phyloP scores from a whole-genome alignment of 2,888 invertebrate species.

The Argyra leucocephala region DNA sequence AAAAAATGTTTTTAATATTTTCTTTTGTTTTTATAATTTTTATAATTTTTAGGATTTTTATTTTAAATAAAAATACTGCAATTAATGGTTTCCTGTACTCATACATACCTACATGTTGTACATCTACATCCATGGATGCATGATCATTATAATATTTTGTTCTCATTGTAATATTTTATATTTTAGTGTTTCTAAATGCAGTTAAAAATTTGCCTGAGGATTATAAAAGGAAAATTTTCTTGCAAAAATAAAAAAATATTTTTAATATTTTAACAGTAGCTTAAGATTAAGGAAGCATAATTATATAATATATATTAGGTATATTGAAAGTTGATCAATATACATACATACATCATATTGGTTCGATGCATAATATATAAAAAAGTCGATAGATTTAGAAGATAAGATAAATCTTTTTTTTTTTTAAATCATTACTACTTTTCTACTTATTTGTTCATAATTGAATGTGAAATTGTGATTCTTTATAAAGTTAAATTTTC shows the following conservation, averaged over 20 bases:
- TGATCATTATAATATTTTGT: neutral
- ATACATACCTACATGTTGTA: neutral
- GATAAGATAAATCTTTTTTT: neutral
- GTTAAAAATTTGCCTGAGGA: neutral
- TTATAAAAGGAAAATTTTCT: neutral
- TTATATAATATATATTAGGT: neutral
- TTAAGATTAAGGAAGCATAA: conserved; percentile 3
- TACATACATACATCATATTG: too few relatives aligned
- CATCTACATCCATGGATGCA: neutral
- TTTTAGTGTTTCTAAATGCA: neutral
- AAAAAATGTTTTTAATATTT: neutral
- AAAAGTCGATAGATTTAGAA: neutral
- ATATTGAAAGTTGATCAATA: too few relatives aligned
- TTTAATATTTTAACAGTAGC: neutral
- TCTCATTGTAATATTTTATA: neutral
- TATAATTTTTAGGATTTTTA: neutral
- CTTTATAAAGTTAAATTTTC: too few relatives aligned
- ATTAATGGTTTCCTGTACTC: conserved; percentile 3
- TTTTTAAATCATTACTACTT: neutral
- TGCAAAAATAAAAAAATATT: neutral
- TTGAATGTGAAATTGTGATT: neutral
- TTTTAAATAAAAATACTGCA: neutral
- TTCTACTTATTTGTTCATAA: neutral
- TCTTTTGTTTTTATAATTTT: neutral
- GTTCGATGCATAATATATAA: neutral